phyloP scores from a whole-genome alignment of 2,113 vertebrate species.

The Sander vitreus region DNA sequence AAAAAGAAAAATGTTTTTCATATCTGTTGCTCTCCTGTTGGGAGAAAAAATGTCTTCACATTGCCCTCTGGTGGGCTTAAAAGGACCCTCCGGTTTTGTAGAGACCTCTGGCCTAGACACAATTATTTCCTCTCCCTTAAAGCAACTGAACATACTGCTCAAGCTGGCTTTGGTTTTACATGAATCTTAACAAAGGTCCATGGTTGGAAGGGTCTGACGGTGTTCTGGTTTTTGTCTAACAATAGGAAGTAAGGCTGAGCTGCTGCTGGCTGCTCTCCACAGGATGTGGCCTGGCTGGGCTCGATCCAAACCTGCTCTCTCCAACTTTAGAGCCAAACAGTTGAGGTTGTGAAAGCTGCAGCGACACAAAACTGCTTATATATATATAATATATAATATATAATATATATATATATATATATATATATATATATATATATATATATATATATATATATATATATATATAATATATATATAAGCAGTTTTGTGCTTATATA shows the following conservation, averaged over 20 bases:
- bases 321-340: constrained; percentile 39
- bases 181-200: constrained; percentile 4
- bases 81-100: neutral
- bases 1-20: neutral
- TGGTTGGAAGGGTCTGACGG: constrained; percentile 23
- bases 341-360: constrained; percentile 43
- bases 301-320: constrained; percentile 56
- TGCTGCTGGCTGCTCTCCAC: constrained; percentile 54
- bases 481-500: no score
- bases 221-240: constrained; percentile 58
- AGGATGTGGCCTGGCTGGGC: constrained; percentile 74
- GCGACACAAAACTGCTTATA: constrained; percentile 24
- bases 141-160: neutral
- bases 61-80: constrained; percentile 68
- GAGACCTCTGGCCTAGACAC: neutral
- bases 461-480: no score
- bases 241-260: constrained; percentile 56
- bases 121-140: constrained; percentile 1
- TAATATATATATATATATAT: no score
- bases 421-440: no score
- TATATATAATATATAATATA: no score
- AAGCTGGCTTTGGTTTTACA: neutral
- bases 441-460: no score
- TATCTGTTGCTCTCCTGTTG: neutral
- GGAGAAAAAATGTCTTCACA: constrained; percentile 11